A percentile compares a stretch with the other conserved stretches of the same genome.
Conservation (phyloP, 1,140 invertebrate genomes). For the Pantala flavescens region DNA sequence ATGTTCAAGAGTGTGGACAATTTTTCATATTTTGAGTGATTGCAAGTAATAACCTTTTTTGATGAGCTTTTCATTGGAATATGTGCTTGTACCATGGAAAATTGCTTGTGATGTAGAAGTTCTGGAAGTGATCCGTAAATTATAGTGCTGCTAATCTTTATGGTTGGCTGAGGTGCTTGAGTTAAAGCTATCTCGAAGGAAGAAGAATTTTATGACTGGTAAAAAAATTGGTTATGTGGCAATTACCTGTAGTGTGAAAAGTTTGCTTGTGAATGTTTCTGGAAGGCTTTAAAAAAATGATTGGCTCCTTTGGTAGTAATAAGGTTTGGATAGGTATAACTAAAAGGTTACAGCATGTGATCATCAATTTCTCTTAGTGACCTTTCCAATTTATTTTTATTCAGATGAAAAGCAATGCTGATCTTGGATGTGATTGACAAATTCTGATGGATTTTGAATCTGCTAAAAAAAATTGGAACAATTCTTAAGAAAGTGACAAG, state of each 20-base stretch:
- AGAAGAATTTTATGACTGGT: not conserved
- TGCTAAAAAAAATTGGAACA: not conserved
- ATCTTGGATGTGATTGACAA: not conserved
- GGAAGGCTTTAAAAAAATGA: not conserved
- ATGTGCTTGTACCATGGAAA: not conserved
- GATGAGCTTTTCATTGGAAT: slow-evolving; percentile 3
- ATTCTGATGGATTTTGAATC: not conserved
- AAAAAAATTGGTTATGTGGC: not conserved
- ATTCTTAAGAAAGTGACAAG: not conserved
- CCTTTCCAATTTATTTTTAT: not conserved
- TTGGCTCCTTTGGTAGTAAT: not conserved
- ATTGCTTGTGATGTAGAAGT: not conserved
- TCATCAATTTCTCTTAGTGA: not conserved
- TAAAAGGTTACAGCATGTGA: not conserved
- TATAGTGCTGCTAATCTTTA: not conserved
- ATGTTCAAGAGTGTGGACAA: not conserved
- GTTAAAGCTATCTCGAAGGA: not conserved
- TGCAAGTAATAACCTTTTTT: not conserved
- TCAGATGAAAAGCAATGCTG: not conserved
- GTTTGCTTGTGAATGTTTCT: slow-evolving; percentile 8
- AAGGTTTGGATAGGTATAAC: not conserved
- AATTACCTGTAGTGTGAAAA: not conserved
- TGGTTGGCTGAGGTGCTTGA: not conserved
- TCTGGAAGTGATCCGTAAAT: not conserved
- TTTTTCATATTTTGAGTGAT: not conserved